Base-by-base conservation (phyloP, 2,797 vertebrate genomes). In the Euthynnus affinis region DNA sequence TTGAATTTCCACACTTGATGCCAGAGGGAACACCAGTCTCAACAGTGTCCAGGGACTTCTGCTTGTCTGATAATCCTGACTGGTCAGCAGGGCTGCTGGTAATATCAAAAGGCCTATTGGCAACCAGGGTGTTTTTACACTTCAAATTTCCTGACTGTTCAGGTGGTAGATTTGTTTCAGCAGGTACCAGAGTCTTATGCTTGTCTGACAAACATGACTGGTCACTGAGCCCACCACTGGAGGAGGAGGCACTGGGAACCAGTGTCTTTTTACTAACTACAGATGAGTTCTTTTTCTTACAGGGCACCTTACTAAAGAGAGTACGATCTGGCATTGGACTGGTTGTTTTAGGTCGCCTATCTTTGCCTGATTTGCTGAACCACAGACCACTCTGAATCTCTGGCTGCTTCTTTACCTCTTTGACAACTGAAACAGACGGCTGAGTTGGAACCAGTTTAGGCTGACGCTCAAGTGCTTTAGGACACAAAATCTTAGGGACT, bases 331-430 rank as follows among this genome's bases (percentile, higher is more conserved):
- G 91, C 62, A 92, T 83, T 0, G 92, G 84, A 78, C 79, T 91
- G 74, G 87, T 91, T 20, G 93, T 94, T 88, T 94, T 95, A 12
- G 92, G 94, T 18, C 94, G 81, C 52, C 94, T 92, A 40, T 94
- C 90, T 90, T 95, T 96, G 25, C 95, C 88, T n/a, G 92, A 89
- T 89, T 95, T 96, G 75, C 93, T 95, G 72, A 96, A 96, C 95
- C 95, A 96, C 62, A 95, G 92, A 57, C 95, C 95, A 18, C 80
- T 94, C 55, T 95, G 94, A 59, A 87, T 79, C 73, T 94, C 93
- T 0, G 92, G 86, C 66, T 85, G 94, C 72, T 93, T 95, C 86
- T 92, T 94, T 22, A 87, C 79, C 62, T 95, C 94, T 83, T 89
- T 94, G 69, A 81, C 85, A 71, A 82, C 79, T 17, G 80, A 32